Evolutionary conservation across 2,113 vertebrate genomes (phyloP).

Genomic region (Pogona vitticeps): DNA sequence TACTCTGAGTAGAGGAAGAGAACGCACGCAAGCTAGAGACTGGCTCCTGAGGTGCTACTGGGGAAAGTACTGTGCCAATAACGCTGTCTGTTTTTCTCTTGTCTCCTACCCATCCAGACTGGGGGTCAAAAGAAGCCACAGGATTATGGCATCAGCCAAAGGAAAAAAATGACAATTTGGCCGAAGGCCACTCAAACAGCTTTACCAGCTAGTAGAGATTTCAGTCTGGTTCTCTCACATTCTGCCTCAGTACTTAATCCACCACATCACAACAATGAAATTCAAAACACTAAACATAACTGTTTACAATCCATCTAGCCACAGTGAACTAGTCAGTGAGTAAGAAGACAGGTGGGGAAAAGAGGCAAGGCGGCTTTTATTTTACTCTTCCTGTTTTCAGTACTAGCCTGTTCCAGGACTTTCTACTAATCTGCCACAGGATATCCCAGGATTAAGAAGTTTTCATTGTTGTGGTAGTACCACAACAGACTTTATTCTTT

Average conservation of each 20-base stretch:
- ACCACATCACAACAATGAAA: neutral
- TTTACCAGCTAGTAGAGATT: neutral
- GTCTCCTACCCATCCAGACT: neutral
- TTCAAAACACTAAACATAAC: neutral
- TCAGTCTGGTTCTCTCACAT: neutral
- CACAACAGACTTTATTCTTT: neutral
- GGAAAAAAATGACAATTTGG: neutral
- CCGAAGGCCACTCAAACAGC: neutral
- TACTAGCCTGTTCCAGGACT: neutral
- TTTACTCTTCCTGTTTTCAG: neutral
- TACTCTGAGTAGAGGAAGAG: neutral
- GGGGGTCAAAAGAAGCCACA: neutral
- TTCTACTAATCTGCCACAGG: neutral
- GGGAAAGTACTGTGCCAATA: neutral
- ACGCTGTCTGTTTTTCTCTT: neutral
- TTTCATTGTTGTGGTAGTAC: neutral
- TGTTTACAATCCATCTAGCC: neutral
- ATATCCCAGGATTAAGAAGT: neutral
- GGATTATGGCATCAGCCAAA: neutral
- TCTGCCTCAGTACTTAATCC: neutral
- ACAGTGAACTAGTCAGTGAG: neutral
- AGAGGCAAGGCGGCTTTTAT: neutral
- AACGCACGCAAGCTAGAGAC: neutral
- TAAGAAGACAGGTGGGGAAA: neutral
- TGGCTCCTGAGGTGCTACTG: neutral